Base-by-base conservation (phyloP, 1,140 invertebrate genomes). In the Drosophila rufa region DNA sequence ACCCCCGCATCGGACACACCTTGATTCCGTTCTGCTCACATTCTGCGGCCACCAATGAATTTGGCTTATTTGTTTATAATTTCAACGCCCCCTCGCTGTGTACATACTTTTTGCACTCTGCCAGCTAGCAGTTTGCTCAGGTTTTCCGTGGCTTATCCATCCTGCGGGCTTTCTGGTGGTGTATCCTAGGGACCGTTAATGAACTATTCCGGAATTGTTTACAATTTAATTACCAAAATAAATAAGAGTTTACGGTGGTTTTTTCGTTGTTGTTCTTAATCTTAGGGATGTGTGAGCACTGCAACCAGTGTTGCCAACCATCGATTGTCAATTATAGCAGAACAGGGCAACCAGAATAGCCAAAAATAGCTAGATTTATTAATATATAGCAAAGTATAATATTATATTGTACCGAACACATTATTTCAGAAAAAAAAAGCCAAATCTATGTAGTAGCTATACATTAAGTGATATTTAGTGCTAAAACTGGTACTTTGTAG, bases 241-340 rank as follows among this genome's bases (percentile, higher is more conserved):
- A 60, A 43, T 59, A 50, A 43, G 36, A 36, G 15, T 73, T 73
- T 50, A 43, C 55, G 51, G 67, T 73, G 67, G 69, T 73, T 59
- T 71, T 66, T 73, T 71, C 66, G 45, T 73, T 73, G 69, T 73
- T 50, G 38, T 73, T 58, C 67, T 73, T 73, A 73, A 42, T 36
- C 4, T 30, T 71, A 73, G 69, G 2, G 69, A 73, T 73, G 66
- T 27, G 66, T 2, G 27, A 58, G 30, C 12, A 17, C n/a, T 11
- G n/a, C 12, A 7, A 1, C 33, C 33, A 36, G 9, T 36, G 33
- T 36, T 36, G 33, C 33, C 33, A 33, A 33, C 33, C 9, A 36
- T 11, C 11, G 33, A 11, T 36, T 12, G 9, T 36, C 33, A 36
- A 36, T 36, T 30, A 33, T 9, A 33, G 33, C 8, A 33, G 33